phyloP scores from a whole-genome alignment of 2,797 vertebrate species.

The Todus mexicanus region DNA sequence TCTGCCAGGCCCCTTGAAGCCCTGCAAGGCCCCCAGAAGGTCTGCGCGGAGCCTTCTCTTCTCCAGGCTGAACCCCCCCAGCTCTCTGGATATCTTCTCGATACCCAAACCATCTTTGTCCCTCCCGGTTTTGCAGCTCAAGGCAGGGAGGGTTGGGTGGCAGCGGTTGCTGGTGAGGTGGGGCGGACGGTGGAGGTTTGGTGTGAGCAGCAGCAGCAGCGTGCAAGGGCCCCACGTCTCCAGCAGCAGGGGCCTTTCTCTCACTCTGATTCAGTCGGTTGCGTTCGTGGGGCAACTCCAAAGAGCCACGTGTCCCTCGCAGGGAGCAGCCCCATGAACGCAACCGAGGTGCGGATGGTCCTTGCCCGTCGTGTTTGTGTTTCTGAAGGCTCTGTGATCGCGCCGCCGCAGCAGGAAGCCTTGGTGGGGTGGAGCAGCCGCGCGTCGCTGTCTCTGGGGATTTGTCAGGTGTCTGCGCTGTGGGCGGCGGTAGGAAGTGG shows the following conservation, averaged over 20 bases:
- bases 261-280: accelerated
- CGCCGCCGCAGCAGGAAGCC: neutral
- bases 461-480: neutral
- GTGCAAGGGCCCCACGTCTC: accelerated
- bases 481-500: neutral
- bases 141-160: neutral
- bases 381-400: neutral
- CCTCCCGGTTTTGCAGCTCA: neutral
- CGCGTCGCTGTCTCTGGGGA: neutral
- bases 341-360: neutral
- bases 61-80: no score
- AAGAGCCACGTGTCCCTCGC: neutral
- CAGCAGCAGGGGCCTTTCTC: neutral
- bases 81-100: accelerated
- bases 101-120: accelerated
- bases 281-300: neutral
- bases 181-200: neutral
- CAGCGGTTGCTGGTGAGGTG: neutral
- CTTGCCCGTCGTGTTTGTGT: neutral
- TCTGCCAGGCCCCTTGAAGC: no score
- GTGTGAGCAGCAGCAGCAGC: neutral
- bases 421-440: neutral
- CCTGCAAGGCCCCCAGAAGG: no score
- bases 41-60: no score
- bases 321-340: neutral